These are phyloP conservation scores for Sogatella furcifera DNA, from an alignment of 1,140 invertebrate genomes.

Conservation along the genomic window DNA sequence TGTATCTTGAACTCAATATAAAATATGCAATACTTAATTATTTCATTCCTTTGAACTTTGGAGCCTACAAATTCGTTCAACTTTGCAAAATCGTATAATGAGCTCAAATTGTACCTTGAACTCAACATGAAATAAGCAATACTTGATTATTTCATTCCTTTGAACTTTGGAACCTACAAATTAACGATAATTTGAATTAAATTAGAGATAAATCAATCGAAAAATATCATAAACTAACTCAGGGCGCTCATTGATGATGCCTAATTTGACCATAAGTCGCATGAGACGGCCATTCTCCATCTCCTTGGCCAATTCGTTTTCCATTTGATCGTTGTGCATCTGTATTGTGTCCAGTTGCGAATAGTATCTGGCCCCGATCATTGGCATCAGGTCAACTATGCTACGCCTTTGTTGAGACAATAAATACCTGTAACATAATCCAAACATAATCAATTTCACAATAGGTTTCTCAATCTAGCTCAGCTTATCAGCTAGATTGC, in stretches of 20 bases:
- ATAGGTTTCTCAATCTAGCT: too few relatives aligned
- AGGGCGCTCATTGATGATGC: conserved; percentile 84
- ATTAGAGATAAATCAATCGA: not conserved
- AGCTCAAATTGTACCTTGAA: too few relatives aligned
- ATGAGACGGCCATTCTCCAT: conserved; percentile 90
- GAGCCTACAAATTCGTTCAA: too few relatives aligned
- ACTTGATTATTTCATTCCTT: too few relatives aligned
- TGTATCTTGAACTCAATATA: too few relatives aligned
- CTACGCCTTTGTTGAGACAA: conserved; percentile 60
- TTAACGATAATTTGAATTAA: too few relatives aligned
- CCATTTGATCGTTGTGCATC: conserved; percentile 73
- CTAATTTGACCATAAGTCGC: conserved; percentile 80
- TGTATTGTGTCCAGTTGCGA: conserved; percentile 87
- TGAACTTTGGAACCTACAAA: too few relatives aligned
- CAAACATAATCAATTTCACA: not conserved
- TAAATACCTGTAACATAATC: conserved; percentile 52
- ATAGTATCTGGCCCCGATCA: conserved; percentile 94
- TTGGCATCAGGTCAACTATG: conserved; percentile 96
- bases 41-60: too few relatives aligned
- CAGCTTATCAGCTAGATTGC: too few relatives aligned
- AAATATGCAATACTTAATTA: too few relatives aligned
- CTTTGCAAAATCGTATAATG: too few relatives aligned
- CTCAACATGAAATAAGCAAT: too few relatives aligned
- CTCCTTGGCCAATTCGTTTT: conserved; percentile 85
- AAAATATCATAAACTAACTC: conserved; percentile 55